Percentiles rank a stretch among this genome's conserved stretches.
These are phyloP conservation scores for Atlantisia rogersi DNA, from an alignment of 2,113 vertebrate genomes.

Conservation along the genomic window DNA sequence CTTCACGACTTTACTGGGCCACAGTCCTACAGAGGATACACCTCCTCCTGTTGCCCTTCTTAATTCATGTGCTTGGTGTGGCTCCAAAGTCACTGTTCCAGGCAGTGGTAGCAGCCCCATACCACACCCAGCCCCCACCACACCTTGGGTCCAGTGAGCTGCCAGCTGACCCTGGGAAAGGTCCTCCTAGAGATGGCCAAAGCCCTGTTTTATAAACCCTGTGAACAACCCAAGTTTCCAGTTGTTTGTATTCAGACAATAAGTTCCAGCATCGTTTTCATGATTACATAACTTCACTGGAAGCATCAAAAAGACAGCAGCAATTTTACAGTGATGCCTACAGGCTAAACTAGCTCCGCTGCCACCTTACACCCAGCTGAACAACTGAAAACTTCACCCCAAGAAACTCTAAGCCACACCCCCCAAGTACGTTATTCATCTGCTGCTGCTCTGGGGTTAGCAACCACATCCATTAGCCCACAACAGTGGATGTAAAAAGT, in stretches of 20 bases:
- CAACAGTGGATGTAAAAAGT: neutral
- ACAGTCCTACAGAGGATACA: neutral
- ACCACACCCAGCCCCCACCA: no score
- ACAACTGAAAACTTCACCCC: neutral
- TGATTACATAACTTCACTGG: neutral
- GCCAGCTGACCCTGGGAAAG: neutral
- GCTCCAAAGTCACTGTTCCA: neutral
- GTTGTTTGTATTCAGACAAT: neutral
- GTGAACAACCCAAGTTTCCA: neutral
- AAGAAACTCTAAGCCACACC: neutral
- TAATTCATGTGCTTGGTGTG: accelerated
- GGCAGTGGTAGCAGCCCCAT: neutral
- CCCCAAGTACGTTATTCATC: neutral
- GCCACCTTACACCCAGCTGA: neutral
- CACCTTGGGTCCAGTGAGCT: neutral
- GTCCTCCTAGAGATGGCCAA: neutral
- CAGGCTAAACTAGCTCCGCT: neutral
- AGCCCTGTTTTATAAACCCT: neutral
- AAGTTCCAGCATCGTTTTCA: neutral
- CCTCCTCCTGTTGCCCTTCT: neutral
- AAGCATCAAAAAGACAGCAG: neutral
- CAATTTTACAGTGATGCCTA: neutral
- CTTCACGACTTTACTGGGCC: neutral
- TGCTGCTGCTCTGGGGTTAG: neutral
- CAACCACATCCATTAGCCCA: neutral